Evolutionary conservation across 2,113 vertebrate genomes (phyloP), one percentile per base, ranked within the genome.

Genomic region (Solea senegalensis): DNA sequence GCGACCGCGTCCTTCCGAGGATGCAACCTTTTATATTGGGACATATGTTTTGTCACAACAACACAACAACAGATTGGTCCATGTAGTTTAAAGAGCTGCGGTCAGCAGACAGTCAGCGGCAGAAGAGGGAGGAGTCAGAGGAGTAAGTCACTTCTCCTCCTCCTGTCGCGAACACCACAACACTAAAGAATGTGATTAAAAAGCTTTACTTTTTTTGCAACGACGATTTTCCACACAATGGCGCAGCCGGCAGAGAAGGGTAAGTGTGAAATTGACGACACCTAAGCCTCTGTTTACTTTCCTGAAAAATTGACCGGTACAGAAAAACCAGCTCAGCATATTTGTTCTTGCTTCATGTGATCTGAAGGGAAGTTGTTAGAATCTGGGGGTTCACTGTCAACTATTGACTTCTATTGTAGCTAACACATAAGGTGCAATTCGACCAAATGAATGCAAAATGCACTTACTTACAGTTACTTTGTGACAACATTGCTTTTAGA

Each of bases 241-340:
- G 69, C 66, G 7, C 72, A 85, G 40, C 89, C 83, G 14, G 89
- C 91, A 0, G 91, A 92, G 60, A 80, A 69, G 82, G 90, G 92
- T 91, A 91, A 5, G 79, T 57, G 2, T 48, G 13, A 11, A 2
- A 43, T 1, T 4, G 8, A 44, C 43, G 2, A 44, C 43, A 44
- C 43, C 43, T 9, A 4, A 44, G 10, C 8, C 4, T 11, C 43
- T 9, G 43, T 44, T 8, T 44, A 44, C 43, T 44, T 44, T 44
- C 8, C 59, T 21, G 0, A 52, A 60, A 55, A 85, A 55, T 6
- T 34, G 34, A 34, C 34, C 40, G 2, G 69, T 57, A 44, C 13
- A 34, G 7, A 5, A 57, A 62, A 2, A 69, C 50, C 16, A 41
- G 26, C 8, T 90, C 83, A 85, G 85, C 85, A 50, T 14, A 78